Conservation (phyloP, 2,113 vertebrate genomes). For the Myrmophylax atrothorax region DNA sequence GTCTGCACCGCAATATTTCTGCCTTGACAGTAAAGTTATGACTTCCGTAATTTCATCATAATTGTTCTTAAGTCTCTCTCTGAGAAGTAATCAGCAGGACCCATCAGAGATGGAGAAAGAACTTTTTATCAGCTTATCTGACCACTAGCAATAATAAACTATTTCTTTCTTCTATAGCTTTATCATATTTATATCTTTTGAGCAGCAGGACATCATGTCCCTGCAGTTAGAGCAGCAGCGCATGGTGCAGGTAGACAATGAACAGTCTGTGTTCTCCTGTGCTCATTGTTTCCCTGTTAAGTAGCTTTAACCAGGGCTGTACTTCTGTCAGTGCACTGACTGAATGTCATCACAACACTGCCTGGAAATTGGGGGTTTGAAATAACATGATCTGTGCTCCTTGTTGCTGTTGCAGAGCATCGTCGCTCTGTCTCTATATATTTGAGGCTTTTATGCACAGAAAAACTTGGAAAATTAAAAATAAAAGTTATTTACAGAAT, state of each 20-base stretch:
- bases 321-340: neutral
- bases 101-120: neutral
- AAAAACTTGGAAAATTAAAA: slow-evolving; percentile 6
- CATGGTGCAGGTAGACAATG: neutral
- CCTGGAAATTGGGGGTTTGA: neutral
- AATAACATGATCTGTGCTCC: neutral
- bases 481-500: slow-evolving; percentile 50
- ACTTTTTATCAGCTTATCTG: neutral
- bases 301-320: neutral
- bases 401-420: neutral
- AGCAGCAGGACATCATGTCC: neutral
- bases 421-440: neutral
- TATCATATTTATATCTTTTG: neutral
- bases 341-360: neutral
- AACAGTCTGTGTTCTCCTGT: neutral
- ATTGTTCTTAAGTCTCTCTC: slow-evolving; percentile 30
- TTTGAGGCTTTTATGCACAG: neutral
- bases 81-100: neutral
- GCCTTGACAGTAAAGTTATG: slow-evolving; percentile 33
- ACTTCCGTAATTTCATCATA: slow-evolving; percentile 5
- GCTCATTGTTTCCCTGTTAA: neutral
- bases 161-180: neutral
- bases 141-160: neutral
- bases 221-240: neutral
- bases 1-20: neutral